Conservation (phyloP, 2,797 vertebrate genomes). For the Periparus ater region DNA sequence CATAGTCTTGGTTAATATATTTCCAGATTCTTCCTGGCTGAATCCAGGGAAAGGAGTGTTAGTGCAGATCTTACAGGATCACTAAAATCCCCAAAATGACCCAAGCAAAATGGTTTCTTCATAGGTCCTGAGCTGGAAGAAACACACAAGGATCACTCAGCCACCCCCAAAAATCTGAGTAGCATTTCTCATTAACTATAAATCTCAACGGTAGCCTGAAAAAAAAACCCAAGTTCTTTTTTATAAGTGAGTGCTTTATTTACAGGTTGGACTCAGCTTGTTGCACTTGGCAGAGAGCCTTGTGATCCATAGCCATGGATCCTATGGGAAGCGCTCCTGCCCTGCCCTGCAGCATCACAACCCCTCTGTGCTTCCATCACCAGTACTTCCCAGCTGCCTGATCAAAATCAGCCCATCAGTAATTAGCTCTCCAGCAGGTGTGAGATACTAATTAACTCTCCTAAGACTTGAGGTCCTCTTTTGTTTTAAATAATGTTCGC, state of each 20-base stretch:
- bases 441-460: constrained; percentile 12
- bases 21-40: neutral
- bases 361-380: neutral
- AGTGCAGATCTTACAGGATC: neutral
- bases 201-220: neutral
- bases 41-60: neutral
- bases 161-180: neutral
- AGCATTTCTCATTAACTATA: neutral
- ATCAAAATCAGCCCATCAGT: neutral
- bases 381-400: neutral
- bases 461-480: neutral
- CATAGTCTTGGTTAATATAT: neutral
- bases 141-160: neutral
- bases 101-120: neutral
- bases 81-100: neutral
- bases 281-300: neutral
- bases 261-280: neutral
- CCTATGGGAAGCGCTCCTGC: neutral
- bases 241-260: neutral
- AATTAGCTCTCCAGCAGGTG: neutral
- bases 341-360: neutral
- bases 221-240: neutral
- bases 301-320: neutral
- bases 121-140: neutral
- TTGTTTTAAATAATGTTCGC: neutral